These are phyloP conservation scores for Cepaea hortensis DNA, from an alignment of 2,888 invertebrate species.

Conservation along the genomic window DNA sequence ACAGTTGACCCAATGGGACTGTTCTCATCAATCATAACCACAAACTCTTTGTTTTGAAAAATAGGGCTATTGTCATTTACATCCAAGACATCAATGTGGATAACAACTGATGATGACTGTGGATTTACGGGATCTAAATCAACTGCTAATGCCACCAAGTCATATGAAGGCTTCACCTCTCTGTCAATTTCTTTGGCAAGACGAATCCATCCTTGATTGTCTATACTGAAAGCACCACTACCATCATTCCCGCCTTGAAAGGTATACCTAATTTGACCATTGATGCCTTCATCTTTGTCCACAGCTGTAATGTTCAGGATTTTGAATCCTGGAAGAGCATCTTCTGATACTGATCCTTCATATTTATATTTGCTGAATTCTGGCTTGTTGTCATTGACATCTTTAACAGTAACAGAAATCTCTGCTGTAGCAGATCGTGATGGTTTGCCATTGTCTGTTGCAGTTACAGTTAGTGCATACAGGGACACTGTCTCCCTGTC, in stretches of 20 bases:
- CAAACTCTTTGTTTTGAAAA: conserved; percentile 91
- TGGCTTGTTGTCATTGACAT: conserved; percentile 97
- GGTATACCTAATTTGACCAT: conserved; percentile 88
- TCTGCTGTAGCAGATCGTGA: conserved; percentile 94
- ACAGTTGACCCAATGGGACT: conserved; percentile 96
- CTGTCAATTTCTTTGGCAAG: conserved; percentile 93
- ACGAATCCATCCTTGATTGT: conserved; percentile 92
- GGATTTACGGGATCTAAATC: conserved; percentile 86
- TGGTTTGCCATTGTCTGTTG: conserved; percentile 93
- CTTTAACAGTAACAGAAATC: conserved; percentile 94
- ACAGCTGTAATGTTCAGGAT: conserved; percentile 93
- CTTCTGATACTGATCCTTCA: conserved; percentile 91
- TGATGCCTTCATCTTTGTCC: conserved; percentile 91
- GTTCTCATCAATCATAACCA: conserved; percentile 93
- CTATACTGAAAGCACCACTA: conserved; percentile 93
- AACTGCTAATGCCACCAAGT: conserved; percentile 89
- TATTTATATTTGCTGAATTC: conserved; percentile 88
- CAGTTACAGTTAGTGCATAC: conserved; percentile 91
- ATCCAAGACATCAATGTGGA: conserved; percentile 95
- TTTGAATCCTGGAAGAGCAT: conserved; percentile 90
- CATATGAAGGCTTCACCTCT: conserved; percentile 90
- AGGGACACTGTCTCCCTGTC: conserved; percentile 89
- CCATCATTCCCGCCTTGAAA: conserved; percentile 78
- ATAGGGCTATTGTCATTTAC: conserved; percentile 96
- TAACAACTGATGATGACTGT: conserved; percentile 78